Percentiles rank a stretch among this genome's conserved stretches.
Conservation (phyloP, 2,888 invertebrate species). For the Sarcophaga rosellei region DNA sequence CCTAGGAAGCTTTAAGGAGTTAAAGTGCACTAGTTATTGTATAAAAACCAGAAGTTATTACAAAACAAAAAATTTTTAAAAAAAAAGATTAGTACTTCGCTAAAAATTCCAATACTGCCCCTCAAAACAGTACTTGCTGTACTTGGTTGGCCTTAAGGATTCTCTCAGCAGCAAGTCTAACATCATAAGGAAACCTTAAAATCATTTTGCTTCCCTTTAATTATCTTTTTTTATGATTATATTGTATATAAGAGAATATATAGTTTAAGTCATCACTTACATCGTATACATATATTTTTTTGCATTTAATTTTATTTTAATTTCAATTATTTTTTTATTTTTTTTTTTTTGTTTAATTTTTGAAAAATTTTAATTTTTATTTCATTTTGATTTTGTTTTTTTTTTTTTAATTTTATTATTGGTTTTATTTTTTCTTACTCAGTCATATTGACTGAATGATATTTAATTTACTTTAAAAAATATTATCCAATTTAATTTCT, state of each 20-base stretch:
- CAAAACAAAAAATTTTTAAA: neutral
- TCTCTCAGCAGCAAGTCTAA: neutral
- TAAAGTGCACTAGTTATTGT: neutral
- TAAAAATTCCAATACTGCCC: constrained; percentile 64
- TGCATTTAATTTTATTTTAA: constrained; percentile 59
- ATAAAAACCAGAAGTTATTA: neutral
- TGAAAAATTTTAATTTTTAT: constrained; percentile 28
- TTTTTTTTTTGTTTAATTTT: constrained; percentile 10
- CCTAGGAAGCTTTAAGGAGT: constrained; percentile 54
- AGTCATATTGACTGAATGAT: constrained; percentile 77
- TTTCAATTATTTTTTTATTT: constrained; percentile 45
- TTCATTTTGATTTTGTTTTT: constrained; percentile 38
- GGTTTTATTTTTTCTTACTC: constrained; percentile 56
- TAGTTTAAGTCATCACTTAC: constrained; percentile 15
- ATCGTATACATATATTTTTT: constrained; percentile 11
- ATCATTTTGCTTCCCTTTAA: constrained; percentile 1
- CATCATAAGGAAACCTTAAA: neutral
- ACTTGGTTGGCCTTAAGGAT: neutral
- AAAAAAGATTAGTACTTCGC: constrained; percentile 58
- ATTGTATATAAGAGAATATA: neutral
- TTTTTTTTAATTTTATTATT: constrained; percentile 23
- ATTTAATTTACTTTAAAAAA: constrained; percentile 22
- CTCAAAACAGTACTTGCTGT: constrained; percentile 16
- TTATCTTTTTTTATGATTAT: constrained; percentile 24
- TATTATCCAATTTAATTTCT: constrained; percentile 30